phyloP scores from a whole-genome alignment of 2,888 invertebrate genomes.

The Troides oblongomaculatus region DNA sequence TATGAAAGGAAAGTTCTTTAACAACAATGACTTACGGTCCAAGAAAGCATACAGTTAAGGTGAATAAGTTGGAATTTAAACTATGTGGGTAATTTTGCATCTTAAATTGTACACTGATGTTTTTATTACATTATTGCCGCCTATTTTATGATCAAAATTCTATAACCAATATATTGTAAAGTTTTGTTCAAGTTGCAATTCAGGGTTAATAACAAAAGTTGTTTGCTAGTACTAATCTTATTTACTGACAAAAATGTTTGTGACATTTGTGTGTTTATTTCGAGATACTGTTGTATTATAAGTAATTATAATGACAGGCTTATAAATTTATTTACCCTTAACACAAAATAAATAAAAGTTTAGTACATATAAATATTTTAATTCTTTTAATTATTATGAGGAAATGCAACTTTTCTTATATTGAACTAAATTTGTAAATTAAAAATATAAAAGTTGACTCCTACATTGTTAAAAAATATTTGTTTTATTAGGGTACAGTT shows the following conservation, averaged over 20 bases:
- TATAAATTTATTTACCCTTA: no score
- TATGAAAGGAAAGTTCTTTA: background rate
- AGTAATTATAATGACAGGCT: background rate
- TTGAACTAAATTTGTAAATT: background rate
- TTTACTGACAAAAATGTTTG: background rate
- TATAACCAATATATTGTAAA: background rate
- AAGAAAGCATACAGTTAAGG: background rate
- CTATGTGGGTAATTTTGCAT: background rate
- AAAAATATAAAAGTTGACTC: slow-evolving; percentile 24
- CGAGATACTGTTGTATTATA: background rate
- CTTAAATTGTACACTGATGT: background rate
- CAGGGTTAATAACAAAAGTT: background rate
- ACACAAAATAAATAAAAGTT: no score
- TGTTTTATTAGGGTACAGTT: slow-evolving; percentile 33
- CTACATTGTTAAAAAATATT: slow-evolving; percentile 33
- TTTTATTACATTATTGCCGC: background rate
- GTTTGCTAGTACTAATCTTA: background rate
- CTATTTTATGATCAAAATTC: background rate
- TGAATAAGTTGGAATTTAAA: background rate
- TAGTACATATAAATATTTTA: no score
- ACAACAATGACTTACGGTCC: background rate
- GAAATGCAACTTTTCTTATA: background rate
- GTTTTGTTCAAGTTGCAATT: background rate
- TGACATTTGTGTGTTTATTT: background rate
- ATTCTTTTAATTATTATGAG: no score